These are phyloP conservation scores for Alectoris magna DNA, from an alignment of 2,797 vertebrate genomes.

Conservation along the genomic window DNA sequence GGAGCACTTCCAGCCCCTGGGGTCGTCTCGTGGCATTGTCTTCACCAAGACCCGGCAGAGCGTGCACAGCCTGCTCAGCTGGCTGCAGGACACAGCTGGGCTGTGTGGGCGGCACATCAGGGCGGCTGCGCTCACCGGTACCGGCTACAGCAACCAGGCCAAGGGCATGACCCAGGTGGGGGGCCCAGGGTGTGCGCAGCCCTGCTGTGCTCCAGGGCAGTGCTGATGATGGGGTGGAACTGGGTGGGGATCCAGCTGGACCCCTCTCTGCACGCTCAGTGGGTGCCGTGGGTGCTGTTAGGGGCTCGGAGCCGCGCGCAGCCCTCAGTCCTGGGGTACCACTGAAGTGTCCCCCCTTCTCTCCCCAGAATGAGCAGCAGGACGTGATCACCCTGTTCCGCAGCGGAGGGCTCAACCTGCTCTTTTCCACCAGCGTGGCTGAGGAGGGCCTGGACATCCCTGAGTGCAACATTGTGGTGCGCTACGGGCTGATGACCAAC, in stretches of 20 bases:
- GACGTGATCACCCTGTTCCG: constrained; percentile 86
- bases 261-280: not conserved
- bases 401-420: constrained; percentile 84
- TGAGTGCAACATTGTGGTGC: constrained; percentile 91
- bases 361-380: constrained; percentile 80
- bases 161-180: constrained; percentile 91
- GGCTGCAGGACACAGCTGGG: constrained; percentile 78
- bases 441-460: constrained; percentile 96
- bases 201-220: not conserved
- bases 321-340: not conserved
- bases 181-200: no score
- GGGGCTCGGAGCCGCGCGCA: accelerated
- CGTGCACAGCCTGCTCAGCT: constrained; percentile 83
- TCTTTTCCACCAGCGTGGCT: constrained; percentile 93
- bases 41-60: constrained; percentile 90
- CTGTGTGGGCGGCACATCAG: constrained; percentile 77
- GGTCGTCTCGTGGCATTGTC: constrained; percentile 83
- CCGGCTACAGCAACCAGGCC: constrained; percentile 81
- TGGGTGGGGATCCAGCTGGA: accelerated
- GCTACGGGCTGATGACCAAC: constrained; percentile 94
- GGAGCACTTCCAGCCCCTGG: constrained; percentile 76
- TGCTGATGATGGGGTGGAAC: not conserved
- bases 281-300: accelerated
- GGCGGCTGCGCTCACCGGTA: constrained; percentile 83
- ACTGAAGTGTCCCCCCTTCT: not conserved